Percentiles rank a stretch among this genome's conserved stretches.
Evolutionary conservation across 2,888 invertebrate species (phyloP).

Genomic region (Anthophora plumipes): DNA sequence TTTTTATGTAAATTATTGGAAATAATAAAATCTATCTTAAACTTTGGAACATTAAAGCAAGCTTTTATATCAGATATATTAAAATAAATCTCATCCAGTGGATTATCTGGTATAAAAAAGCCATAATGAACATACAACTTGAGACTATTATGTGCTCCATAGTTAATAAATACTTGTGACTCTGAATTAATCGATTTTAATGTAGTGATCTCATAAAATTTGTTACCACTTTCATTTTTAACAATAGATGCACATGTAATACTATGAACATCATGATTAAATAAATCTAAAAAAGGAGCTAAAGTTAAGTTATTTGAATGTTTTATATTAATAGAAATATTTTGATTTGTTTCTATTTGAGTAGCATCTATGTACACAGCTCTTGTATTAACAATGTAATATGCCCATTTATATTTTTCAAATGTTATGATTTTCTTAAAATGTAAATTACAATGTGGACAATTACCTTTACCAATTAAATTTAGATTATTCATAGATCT

Average conservation of each 20-base stretch:
- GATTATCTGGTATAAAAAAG: conserved; percentile 90
- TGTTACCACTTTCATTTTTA: conserved; percentile 78
- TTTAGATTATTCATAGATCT: conserved; percentile 64
- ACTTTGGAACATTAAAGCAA: conserved; percentile 81
- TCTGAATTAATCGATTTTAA: conserved; percentile 86
- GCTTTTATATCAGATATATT: conserved; percentile 86
- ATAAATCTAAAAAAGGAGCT: conserved; percentile 95
- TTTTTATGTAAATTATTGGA: conserved; percentile 87
- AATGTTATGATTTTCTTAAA: conserved; percentile 86
- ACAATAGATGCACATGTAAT: conserved; percentile 85
- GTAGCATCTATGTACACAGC: conserved; percentile 90
- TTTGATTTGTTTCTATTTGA: conserved; percentile 60
- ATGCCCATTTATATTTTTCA: conserved; percentile 90
- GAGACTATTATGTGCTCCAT: conserved; percentile 92
- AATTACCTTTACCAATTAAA: conserved; percentile 67
- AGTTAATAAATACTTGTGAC: conserved; percentile 94
- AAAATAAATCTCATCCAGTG: conserved; percentile 89
- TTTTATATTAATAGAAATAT: conserved; percentile 65
- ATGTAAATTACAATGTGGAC: conserved; percentile 83
- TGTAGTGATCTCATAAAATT: conserved; percentile 86
- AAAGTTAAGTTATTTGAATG: conserved; percentile 87
- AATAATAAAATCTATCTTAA: conserved; percentile 88
- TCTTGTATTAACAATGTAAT: conserved; percentile 94
- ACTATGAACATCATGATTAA: conserved; percentile 91
- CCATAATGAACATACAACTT: conserved; percentile 95